Conservation (phyloP, 2,113 vertebrate genomes). For the Saimiri boliviensis region DNA sequence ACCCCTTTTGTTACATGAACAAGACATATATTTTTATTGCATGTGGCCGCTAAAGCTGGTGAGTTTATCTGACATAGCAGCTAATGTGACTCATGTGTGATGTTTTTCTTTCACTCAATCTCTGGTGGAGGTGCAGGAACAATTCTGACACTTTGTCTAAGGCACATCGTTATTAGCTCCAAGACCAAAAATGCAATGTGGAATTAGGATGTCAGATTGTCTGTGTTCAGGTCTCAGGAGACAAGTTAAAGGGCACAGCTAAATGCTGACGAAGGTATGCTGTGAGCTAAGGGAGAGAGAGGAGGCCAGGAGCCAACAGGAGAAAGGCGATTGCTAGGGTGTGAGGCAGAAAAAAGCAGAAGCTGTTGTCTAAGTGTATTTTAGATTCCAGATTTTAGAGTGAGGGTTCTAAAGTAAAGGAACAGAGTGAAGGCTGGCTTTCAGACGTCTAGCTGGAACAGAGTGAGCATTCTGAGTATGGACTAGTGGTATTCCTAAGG, state of each 20-base stretch:
- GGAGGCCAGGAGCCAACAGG: not conserved
- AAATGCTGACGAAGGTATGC: not conserved
- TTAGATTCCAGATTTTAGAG: not conserved
- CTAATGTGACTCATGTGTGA: not conserved
- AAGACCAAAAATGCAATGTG: not conserved
- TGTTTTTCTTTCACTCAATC: not conserved
- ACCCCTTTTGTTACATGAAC: not conserved
- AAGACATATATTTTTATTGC: not conserved
- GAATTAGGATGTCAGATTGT: not conserved
- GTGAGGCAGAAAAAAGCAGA: not conserved
- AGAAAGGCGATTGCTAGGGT: not conserved
- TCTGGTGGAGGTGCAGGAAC: not conserved
- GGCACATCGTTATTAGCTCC: not conserved
- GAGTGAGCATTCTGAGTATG: not conserved
- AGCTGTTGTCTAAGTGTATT: not conserved
- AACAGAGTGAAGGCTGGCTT: not conserved
- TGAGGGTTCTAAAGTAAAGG: not conserved
- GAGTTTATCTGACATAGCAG: not conserved
- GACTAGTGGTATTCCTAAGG: not conserved
- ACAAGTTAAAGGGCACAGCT: not conserved
- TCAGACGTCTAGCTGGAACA: not conserved
- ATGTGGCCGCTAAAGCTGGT: not conserved
- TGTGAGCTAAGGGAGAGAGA: not conserved
- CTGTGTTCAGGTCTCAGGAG: not conserved
- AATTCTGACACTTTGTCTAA: not conserved